Conservation (phyloP, 2,888 invertebrate species). For the Orthonychiurus folsomi region DNA sequence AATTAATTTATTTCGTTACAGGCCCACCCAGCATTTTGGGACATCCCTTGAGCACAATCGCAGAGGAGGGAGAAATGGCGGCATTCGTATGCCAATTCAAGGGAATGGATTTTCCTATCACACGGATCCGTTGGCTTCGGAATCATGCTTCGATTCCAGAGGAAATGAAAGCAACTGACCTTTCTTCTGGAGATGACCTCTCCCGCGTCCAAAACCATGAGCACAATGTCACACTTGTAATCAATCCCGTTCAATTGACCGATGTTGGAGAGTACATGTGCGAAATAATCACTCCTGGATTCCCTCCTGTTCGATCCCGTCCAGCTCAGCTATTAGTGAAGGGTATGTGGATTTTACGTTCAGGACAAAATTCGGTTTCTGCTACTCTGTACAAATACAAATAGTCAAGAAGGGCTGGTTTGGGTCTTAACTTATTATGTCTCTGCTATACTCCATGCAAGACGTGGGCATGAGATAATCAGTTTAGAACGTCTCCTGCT, state of each 20-base stretch:
- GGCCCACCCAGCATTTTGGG: conserved; percentile 53
- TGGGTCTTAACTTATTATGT: background rate
- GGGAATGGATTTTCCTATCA: conserved; percentile 50
- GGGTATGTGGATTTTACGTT: conserved; percentile 35
- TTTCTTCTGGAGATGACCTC: background rate
- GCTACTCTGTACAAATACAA: background rate
- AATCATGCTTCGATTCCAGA: conserved; percentile 52
- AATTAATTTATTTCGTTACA: conserved; percentile 41
- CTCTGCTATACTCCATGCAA: background rate
- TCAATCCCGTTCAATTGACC: conserved; percentile 48
- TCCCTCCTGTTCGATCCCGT: conserved; percentile 52
- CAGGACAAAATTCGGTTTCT: conserved; percentile 4
- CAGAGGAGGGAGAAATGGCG: conserved; percentile 59
- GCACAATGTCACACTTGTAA: conserved; percentile 50
- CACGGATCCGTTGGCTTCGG: conserved; percentile 59
- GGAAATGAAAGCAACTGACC: conserved; percentile 12
- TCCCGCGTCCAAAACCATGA: conserved; percentile 40
- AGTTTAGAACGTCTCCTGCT: background rate
- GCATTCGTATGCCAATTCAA: conserved; percentile 54
- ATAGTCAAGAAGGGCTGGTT: background rate
- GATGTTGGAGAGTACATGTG: conserved; percentile 62
- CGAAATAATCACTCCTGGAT: conserved; percentile 56
- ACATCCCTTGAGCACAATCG: conserved; percentile 52
- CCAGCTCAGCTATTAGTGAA: conserved; percentile 42
- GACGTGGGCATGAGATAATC: background rate